Evolutionary conservation across 2,113 vertebrate species (phyloP).

Genomic region (Petroica traversi): DNA sequence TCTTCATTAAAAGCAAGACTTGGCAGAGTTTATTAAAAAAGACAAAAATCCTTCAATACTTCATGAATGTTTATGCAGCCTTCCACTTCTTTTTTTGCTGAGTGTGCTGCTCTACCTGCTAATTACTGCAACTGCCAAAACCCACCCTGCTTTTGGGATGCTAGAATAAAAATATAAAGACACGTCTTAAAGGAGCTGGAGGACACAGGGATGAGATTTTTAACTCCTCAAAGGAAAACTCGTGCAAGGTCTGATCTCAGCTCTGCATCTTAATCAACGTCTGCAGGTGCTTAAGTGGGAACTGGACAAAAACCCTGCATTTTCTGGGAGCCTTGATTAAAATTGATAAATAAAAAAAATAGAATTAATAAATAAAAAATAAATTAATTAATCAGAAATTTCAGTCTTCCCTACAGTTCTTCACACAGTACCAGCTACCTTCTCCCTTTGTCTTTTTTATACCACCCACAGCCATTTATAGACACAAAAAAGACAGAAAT

Average conservation of each 20-base stretch:
- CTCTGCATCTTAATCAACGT: neutral
- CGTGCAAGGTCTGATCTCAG: neutral
- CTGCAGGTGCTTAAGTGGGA: neutral
- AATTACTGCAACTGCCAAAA: slow-evolving; percentile 15
- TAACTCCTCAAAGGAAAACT: neutral
- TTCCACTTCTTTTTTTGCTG: neutral
- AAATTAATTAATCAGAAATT: neutral
- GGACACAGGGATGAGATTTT: neutral
- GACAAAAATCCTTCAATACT: neutral
- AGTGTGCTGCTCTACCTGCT: neutral
- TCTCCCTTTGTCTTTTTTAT: neutral
- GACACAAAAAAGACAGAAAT: neutral
- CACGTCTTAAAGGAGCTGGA: neutral
- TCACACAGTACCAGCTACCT: neutral
- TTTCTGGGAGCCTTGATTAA: neutral
- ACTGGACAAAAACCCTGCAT: neutral
- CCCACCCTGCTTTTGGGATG: neutral
- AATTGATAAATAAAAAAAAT: neutral
- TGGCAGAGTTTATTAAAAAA: neutral
- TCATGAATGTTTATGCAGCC: neutral
- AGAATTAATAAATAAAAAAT: neutral
- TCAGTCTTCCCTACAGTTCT: neutral
- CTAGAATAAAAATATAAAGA: neutral
- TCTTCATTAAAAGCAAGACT: neutral
- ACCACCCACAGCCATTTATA: neutral